phyloP scores from a whole-genome alignment of 2,113 vertebrate genomes.

The Aptenodytes patagonicus region DNA sequence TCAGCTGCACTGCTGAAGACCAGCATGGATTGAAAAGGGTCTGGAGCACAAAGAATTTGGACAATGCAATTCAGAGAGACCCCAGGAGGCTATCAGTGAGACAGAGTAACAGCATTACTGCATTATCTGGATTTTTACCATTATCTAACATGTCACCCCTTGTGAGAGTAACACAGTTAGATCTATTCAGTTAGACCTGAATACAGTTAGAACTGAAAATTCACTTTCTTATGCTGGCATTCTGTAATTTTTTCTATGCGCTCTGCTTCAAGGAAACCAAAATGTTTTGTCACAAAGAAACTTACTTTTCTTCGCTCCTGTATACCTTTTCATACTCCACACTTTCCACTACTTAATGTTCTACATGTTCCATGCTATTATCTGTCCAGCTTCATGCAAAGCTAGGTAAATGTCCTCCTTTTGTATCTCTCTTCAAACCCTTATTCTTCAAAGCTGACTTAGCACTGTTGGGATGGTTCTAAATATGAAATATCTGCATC shows the following conservation, averaged over 20 bases:
- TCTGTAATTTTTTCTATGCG: not conserved
- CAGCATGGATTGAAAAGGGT: not conserved
- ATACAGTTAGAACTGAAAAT: not conserved
- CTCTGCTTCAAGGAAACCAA: not conserved
- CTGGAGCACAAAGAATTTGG: not conserved
- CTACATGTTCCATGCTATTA: not conserved
- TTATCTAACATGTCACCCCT: not conserved
- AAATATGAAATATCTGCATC: not conserved
- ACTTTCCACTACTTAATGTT: not conserved
- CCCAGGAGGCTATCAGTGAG: not conserved
- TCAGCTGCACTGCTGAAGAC: not conserved
- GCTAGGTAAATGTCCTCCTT: not conserved
- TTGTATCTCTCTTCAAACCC: not conserved
- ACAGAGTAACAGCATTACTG: not conserved
- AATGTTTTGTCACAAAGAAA: not conserved
- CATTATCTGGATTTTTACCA: not conserved
- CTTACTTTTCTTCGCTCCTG: not conserved
- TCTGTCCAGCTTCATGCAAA: not conserved
- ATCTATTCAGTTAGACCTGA: not conserved
- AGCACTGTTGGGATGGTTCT: not conserved
- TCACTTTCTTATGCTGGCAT: not conserved
- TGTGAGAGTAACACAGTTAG: not conserved
- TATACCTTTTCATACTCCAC: not conserved
- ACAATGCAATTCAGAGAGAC: not conserved
- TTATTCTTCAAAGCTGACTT: not conserved